Evolutionary conservation across 2,888 invertebrate genomes (phyloP), one percentile per base, ranked within the genome.

Genomic region (Drosophila meridionalis): DNA sequence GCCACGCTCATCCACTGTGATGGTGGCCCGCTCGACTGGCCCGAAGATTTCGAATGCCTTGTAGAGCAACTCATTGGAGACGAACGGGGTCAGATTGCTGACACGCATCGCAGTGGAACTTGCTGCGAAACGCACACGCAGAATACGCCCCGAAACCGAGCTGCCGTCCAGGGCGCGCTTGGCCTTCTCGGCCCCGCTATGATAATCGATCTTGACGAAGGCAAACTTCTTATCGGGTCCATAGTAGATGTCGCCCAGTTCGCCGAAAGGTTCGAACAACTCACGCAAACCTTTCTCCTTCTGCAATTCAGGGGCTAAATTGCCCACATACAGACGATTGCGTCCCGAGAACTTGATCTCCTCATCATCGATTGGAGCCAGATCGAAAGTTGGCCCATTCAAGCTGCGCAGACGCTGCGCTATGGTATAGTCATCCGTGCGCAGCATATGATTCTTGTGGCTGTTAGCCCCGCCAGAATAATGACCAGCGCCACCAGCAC

Each of bases 151-250:
- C 89, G 96, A 97, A 26, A 97, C 94, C 90, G 95, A 94, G 73
- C 95, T 95, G 0, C 98, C 99, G 94, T 99, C 99, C 45, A 99
- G 93, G 83, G 98, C 98, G 63, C 97, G 95, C 93, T 99, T 98
- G 11, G 99, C 99, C 88, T 96, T 97, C 92, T 98, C 98, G 30
- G 99, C 99, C 94, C 97, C 98, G 1, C 95, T 95, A 91, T 98
- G 96, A 89, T 96, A 99, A 92, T 93, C 93, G 14, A 93, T 69
- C 75, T 92, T 93, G 0, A 82, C 96, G 92, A 99, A 99, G 14
- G 98, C 99, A 94, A 99, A 99, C 91, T 98, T 98, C 92, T 99
- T 98, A 65, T 97, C 97, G 69, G 97, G 96, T 92, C 99, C 99
- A 14, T 99, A 94, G 92, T 98, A 99, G 26, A 97, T 94, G 93